A percentile compares a stretch with the other conserved stretches of the same genome.
Conservation (phyloP, 2,888 invertebrate species). For the Limnephilus auricula region DNA sequence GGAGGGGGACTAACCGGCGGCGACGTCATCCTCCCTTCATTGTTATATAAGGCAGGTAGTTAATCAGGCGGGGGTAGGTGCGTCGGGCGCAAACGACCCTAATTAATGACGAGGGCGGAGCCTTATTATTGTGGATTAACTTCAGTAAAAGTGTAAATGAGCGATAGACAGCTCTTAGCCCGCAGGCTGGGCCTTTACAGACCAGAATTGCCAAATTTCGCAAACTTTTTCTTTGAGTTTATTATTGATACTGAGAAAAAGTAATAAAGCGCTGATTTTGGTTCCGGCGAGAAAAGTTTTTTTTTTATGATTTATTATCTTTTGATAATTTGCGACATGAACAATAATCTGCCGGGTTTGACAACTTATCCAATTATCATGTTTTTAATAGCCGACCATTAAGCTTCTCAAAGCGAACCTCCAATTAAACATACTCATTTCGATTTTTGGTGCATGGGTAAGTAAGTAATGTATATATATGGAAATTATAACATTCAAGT, state of each 20-base stretch:
- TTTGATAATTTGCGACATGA: not conserved
- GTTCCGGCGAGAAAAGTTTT: not conserved
- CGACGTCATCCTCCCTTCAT: not conserved
- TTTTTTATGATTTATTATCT: not conserved
- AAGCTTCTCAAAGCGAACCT: not conserved
- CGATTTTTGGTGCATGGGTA: too few relatives aligned
- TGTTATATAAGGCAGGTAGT: constrained; percentile 34
- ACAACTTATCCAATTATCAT: not conserved
- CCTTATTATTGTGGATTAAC: constrained; percentile 28
- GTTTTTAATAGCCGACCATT: not conserved
- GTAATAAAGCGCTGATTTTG: not conserved
- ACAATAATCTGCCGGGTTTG: not conserved
- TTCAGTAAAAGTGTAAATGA: constrained; percentile 33
- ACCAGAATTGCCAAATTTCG: not conserved
- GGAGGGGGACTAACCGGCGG: not conserved
- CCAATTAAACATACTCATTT: too few relatives aligned
- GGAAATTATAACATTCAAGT: too few relatives aligned
- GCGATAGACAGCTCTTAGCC: constrained; percentile 21
- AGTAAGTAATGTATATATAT: too few relatives aligned
- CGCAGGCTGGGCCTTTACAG: not conserved
- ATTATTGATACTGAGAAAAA: not conserved
- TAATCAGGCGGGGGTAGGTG: constrained; percentile 31
- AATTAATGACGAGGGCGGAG: constrained; percentile 33
- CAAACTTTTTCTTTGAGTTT: not conserved
- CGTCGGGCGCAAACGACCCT: constrained; percentile 32